Percentiles rank a stretch among this genome's conserved stretches.
phyloP scores from a whole-genome alignment of 2,888 invertebrate species.

The Pyrocoelia pectoralis region DNA sequence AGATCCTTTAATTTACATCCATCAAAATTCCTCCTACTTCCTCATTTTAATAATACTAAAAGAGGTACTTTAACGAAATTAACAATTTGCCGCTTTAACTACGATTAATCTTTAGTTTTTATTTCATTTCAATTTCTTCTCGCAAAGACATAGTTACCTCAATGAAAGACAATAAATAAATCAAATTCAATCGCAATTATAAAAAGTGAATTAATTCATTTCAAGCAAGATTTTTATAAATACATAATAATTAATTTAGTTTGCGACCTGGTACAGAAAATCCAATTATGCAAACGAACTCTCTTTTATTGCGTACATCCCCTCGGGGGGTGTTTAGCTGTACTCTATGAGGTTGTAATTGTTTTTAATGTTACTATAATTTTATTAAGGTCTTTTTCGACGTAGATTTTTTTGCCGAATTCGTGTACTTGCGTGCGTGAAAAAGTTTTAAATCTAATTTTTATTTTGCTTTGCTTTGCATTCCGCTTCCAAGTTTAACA shows the following conservation, averaged over 20 bases:
- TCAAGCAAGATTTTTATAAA: background rate
- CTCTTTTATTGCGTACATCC: constrained; percentile 3
- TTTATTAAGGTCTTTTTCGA: constrained; percentile 3
- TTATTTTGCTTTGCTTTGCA: background rate
- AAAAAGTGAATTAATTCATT: background rate
- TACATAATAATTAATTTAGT: constrained; percentile 4
- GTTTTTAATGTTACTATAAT: constrained; percentile 16
- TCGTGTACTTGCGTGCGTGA: background rate
- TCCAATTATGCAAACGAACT: constrained; percentile 19
- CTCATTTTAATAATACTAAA: no score
- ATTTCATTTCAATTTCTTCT: no score
- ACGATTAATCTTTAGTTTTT: no score
- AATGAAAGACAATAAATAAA: no score
- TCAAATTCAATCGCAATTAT: background rate
- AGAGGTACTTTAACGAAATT: no score
- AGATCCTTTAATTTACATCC: no score
- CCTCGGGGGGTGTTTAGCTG: constrained; percentile 14
- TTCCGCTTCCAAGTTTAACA: background rate
- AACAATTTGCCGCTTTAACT: no score
- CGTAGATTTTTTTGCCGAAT: background rate
- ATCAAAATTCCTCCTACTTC: no score
- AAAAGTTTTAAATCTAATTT: background rate
- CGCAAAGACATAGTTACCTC: no score
- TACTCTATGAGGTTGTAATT: constrained; percentile 15
- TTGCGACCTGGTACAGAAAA: constrained; percentile 4